Percentiles rank a stretch among this genome's conserved stretches.
Evolutionary conservation across 1,140 invertebrate species (phyloP).

Genomic region (Drosophila sp.): DNA sequence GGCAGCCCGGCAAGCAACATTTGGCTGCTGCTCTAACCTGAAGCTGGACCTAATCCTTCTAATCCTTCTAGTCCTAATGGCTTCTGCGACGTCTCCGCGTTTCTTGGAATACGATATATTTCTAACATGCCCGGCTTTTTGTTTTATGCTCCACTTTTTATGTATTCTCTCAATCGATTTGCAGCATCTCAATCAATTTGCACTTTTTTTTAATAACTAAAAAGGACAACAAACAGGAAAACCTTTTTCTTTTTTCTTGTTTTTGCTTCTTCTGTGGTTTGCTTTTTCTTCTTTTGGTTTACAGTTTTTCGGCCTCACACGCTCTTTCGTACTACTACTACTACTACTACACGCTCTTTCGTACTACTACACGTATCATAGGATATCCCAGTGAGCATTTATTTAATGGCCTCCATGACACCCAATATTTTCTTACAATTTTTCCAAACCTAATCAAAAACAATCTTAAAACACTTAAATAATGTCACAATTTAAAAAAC

Average conservation of each 20-base stretch:
- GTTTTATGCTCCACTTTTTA: slow-evolving; percentile 14
- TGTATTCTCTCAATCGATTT: slow-evolving; percentile 36
- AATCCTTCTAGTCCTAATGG: slow-evolving; percentile 21
- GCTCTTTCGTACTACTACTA: slow-evolving; percentile 72
- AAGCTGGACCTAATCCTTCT: slow-evolving; percentile 18
- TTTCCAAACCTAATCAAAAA: no score
- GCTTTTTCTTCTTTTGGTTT: slow-evolving; percentile 25
- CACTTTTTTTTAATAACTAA: slow-evolving; percentile 24
- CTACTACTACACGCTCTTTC: slow-evolving; percentile 33
- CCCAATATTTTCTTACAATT: no score
- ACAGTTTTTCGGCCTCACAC: slow-evolving; percentile 41
- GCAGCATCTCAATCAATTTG: neutral
- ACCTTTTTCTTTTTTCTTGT: slow-evolving; percentile 27
- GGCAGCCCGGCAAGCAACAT: slow-evolving; percentile 70
- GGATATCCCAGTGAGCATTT: no score
- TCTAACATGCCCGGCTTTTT: slow-evolving; percentile 54
- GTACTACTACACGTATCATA: no score
- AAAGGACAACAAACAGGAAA: slow-evolving; percentile 23
- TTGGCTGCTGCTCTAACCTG: slow-evolving; percentile 27
- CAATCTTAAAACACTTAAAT: no score
- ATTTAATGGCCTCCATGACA: no score
- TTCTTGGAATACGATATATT: slow-evolving; percentile 36
- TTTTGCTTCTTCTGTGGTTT: slow-evolving; percentile 52
- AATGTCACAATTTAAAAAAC: no score
- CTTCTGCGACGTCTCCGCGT: slow-evolving; percentile 41